A percentile compares a stretch with the other conserved stretches of the same genome.
Conservation (phyloP, 1,140 invertebrate genomes). For the Nebria ingens region DNA sequence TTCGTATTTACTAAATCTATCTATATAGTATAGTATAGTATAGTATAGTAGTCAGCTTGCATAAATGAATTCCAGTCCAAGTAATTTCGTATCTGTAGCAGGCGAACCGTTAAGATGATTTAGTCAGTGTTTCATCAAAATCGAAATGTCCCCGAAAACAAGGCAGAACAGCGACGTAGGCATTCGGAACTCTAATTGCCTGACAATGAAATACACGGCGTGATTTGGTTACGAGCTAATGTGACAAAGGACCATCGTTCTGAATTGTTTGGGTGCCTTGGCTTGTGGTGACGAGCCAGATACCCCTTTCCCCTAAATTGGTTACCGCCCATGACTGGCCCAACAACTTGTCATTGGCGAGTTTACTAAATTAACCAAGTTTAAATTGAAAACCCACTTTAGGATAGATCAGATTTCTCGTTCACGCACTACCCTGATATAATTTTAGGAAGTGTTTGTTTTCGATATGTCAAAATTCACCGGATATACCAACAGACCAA, state of each 20-base stretch:
- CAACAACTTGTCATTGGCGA: constrained; percentile 5
- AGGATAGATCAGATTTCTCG: not conserved
- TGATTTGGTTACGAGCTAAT: not conserved
- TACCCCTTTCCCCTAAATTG: not conserved
- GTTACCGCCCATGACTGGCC: not conserved
- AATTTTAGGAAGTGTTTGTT: not conserved
- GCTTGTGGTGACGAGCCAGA: not conserved
- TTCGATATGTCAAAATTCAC: too few species aligned
- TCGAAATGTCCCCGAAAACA: not conserved
- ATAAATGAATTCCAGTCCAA: constrained; percentile 6
- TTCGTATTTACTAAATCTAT: too few species aligned
- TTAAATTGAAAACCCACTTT: constrained; percentile 9
- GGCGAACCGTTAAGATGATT: constrained; percentile 8
- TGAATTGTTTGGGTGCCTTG: not conserved
- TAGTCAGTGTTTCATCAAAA: constrained; percentile 4
- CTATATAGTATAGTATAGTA: too few species aligned
- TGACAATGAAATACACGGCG: constrained; percentile 2
- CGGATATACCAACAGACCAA: too few species aligned
- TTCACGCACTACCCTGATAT: not conserved
- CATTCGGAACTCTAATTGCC: constrained; percentile 4
- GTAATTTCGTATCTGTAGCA: not conserved
- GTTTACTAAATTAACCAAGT: constrained; percentile 9
- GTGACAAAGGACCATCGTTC: not conserved
- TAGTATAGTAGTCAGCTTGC: not conserved
- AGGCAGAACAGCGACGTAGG: too few species aligned